phyloP scores from a whole-genome alignment of 2,888 invertebrate genomes.

The Hypolimnas misippus region DNA sequence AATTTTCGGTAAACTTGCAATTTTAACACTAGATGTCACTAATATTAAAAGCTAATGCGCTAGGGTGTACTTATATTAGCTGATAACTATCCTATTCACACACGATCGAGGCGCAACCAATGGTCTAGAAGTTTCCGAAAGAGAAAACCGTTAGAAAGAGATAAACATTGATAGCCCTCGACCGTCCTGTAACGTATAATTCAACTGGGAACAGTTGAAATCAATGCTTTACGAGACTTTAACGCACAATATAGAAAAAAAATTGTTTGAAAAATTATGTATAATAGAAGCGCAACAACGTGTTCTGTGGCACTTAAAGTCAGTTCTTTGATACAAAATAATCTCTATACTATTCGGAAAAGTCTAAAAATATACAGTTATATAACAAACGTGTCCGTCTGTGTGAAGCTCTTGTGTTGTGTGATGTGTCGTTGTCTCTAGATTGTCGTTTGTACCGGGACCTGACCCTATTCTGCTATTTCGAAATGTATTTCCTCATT shows the following conservation, averaged over 20 bases:
- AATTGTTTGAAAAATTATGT: constrained; percentile 52
- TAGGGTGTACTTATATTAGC: constrained; percentile 59
- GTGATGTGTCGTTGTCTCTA: constrained; percentile 82
- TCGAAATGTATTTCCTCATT: too few relatives aligned
- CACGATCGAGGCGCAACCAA: constrained; percentile 34
- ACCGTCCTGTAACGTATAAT: constrained; percentile 47
- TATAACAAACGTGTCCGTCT: constrained; percentile 50
- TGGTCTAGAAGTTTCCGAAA: neutral
- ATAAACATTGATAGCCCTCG: constrained; percentile 41
- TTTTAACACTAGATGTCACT: constrained; percentile 82
- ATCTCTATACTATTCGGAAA: constrained; percentile 54
- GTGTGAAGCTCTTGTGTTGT: constrained; percentile 75
- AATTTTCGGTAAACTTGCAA: constrained; percentile 70
- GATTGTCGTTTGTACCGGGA: constrained; percentile 54
- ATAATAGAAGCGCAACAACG: constrained; percentile 57
- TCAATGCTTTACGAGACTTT: constrained; percentile 39
- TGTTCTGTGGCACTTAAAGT: constrained; percentile 69
- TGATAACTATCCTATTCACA: constrained; percentile 45
- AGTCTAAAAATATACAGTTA: constrained; percentile 43
- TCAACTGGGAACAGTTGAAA: constrained; percentile 43
- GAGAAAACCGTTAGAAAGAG: constrained; percentile 11
- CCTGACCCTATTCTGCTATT: constrained; percentile 27
- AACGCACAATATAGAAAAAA: constrained; percentile 52
- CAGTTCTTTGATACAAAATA: constrained; percentile 66
- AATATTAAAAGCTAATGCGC: constrained; percentile 81